These are phyloP conservation scores for Dendrolimus punctatus DNA, from an alignment of 1,140 invertebrate genomes.

Conservation along the genomic window DNA sequence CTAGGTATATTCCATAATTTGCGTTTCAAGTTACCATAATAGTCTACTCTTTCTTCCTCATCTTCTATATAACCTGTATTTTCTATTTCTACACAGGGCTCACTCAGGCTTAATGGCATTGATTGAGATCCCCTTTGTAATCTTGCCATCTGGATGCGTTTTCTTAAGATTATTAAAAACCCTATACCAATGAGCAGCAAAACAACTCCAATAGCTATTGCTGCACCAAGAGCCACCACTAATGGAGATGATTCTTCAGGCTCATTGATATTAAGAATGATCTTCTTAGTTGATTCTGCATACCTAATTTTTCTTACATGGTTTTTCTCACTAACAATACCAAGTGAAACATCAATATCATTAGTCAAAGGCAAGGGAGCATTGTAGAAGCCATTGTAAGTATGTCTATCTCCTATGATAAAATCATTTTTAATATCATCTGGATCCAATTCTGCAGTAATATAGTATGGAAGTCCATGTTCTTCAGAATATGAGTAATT, in stretches of 20 bases:
- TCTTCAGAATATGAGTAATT: conserved; percentile 74
- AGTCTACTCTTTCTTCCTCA: conserved; percentile 78
- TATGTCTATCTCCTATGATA: conserved; percentile 82
- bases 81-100: conserved; percentile 72
- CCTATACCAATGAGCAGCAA: conserved; percentile 58
- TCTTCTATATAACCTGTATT: conserved; percentile 83
- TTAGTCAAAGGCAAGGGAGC: conserved; percentile 78
- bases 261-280: conserved; percentile 64
- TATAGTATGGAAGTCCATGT: conserved; percentile 81
- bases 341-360: conserved; percentile 82
- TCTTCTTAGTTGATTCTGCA: conserved; percentile 72
- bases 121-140: conserved; percentile 61
- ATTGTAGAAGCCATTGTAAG: conserved; percentile 86
- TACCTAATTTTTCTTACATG: conserved; percentile 78
- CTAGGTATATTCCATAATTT: conserved; percentile 82
- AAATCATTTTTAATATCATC: conserved; percentile 76
- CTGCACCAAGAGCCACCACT: conserved; percentile 62
- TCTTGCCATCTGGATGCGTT: conserved; percentile 45
- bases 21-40: conserved; percentile 82
- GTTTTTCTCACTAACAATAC: conserved; percentile 79
- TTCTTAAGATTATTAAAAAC: conserved; percentile 56
- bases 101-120: conserved; percentile 68
- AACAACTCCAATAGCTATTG: conserved; percentile 63
- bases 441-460: conserved; percentile 82
- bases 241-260: conserved; percentile 54